Base-by-base conservation (phyloP, 2,797 vertebrate genomes). In the Gallirallus australis region DNA sequence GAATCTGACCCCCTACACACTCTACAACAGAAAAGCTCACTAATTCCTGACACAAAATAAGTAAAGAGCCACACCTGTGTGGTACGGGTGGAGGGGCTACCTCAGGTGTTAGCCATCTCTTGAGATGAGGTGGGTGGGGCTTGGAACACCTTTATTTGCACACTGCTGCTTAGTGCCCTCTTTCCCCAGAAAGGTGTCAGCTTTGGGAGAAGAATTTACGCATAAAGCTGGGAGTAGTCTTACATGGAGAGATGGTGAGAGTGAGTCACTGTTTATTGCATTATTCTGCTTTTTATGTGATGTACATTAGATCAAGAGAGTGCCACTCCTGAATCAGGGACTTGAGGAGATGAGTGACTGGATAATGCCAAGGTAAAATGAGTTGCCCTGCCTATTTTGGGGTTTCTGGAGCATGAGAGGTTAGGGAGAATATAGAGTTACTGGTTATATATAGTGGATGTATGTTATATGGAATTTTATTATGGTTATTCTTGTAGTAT, bases 81-180 rank as follows among this genome's bases (percentile, higher is more conserved):
- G 10, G 16, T 61, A 15, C 42, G 11, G 2, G 15, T 4, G 7
- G 24, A 6, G 28, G 30, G 31, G 6, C 7, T 16, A 30, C 8
- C 53, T 23, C 57, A 73, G 79, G 30, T 82, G 47, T n/a, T 30
- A 19, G 19, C 24, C 48, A 1, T 59, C 42, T 23, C 30, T 56
- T n/a, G 17, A 31, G 30, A n/a, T 52, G 42, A 56, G 64, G 6
- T 3, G 56, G 52, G 33, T 3, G 15, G 47, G 42, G 16, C 17
- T 45, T 30, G 5, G 15, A 7, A 1, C 1, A 18, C 11, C 2
- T 27, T 65, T 31, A 3, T 40, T 14, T 64, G 10, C 23, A 42
- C 8, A 1, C 7, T 28, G 30, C 16, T 47, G 1, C 0, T 1
- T 3, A 0, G 0, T 1, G 1, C 1, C 54, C 1, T 1, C 0